Evolutionary conservation across 2,888 invertebrate species (phyloP), one percentile per base, ranked within the genome.

Genomic region (Zele albiditarsus): DNA sequence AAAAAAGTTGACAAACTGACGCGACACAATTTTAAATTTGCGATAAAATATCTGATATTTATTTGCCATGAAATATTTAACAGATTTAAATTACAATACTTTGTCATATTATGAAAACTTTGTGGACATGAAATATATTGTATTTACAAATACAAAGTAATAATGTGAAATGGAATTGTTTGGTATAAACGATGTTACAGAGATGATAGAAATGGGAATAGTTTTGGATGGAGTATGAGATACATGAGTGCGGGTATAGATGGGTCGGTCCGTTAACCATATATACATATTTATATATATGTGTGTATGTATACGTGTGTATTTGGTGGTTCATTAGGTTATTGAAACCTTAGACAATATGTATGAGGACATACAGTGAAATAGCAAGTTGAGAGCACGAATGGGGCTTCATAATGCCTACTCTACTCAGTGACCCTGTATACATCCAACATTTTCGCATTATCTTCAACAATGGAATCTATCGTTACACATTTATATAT

Each of bases 261-360:
- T 53, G n/a, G 4, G n/a, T 53, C n/a, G 20, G 53, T 53, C 23
- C 53, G 8, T 53, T 53, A 20, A 5, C 16, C n/a, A 5, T 23
- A 20, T 20, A 6, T 53, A n/a, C 20, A 20, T 23, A 53, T 23
- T 5, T 23, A 6, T 20, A 53, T 53, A n/a, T 53, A 20, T 53
- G 20, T 53, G 3, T 53, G 53, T 53, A 5, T 53, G 53, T 23
- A 3, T 53, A 20, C 3, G 2, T 53, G 81, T 58, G 67, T 82
- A 81, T 74, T 80, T 49, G 80, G 80, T 69, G 82, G 83, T 87
- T 87, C 88, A 87, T 87, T 87, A 85, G 85, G 87, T 87, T 86
- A 88, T 87, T 85, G 88, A 88, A 88, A 86, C 87, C 88, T 86
- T 87, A 87, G 87, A 85, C 85, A 84, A 84, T 85, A 86, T 86